These are phyloP conservation scores for Cepaea nemoralis DNA, from an alignment of 1,140 invertebrate species.

Conservation along the genomic window DNA sequence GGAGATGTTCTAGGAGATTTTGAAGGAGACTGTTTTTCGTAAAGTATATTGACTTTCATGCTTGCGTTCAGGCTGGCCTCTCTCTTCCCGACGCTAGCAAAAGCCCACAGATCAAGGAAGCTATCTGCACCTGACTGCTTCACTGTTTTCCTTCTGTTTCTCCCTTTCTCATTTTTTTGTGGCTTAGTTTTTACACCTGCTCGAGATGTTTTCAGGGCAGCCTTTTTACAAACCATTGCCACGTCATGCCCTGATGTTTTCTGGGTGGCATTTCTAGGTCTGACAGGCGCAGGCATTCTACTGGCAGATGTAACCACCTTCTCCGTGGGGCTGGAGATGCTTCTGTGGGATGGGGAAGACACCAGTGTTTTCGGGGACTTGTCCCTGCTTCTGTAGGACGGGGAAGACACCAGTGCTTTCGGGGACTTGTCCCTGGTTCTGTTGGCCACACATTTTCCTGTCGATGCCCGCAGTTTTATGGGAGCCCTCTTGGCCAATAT, in stretches of 20 bases:
- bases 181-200: background rate
- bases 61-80: constrained; percentile 61
- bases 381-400: no score
- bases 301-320: background rate
- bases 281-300: background rate
- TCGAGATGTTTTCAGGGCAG: background rate
- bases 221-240: background rate
- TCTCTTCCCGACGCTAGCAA: constrained; percentile 43
- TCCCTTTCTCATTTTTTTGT: constrained; percentile 1
- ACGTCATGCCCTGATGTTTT: background rate
- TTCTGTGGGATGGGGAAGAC: background rate
- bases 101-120: constrained; percentile 32
- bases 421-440: background rate
- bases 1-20: constrained; percentile 2
- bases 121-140: background rate
- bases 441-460: background rate
- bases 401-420: background rate
- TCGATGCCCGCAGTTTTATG: background rate
- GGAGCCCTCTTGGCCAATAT: background rate
- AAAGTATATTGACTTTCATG: constrained; percentile 56
- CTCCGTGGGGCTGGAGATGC: background rate
- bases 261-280: background rate
- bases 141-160: constrained; percentile 1
- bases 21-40: constrained; percentile 48
- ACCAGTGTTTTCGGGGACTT: background rate